A percentile compares a stretch with the other conserved stretches of the same genome.
Evolutionary conservation across 2,797 vertebrate genomes (phyloP).

Genomic region (Platalea minor): DNA sequence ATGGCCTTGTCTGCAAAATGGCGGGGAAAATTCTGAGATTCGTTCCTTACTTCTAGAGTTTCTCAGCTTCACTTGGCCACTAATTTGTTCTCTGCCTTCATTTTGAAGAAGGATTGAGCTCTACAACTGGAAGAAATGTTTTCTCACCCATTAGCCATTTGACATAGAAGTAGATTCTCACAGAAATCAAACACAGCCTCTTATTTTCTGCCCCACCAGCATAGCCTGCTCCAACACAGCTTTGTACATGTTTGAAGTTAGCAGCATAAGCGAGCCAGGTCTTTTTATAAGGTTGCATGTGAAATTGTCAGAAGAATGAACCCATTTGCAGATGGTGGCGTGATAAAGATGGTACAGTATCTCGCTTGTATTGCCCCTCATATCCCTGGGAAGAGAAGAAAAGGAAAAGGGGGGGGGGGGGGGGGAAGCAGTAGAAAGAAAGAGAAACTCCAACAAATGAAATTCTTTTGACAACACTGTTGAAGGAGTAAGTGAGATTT

Average conservation of each 20-base stretch:
- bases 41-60: neutral
- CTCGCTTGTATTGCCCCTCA: neutral
- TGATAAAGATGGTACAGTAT: constrained; percentile 30
- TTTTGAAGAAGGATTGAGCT: neutral
- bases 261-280: constrained; percentile 30
- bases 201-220: neutral
- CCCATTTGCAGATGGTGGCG: constrained; percentile 46
- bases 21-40: neutral
- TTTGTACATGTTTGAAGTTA: constrained; percentile 43
- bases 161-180: neutral
- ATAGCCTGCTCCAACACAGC: neutral
- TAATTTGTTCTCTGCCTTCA: neutral
- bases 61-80: neutral
- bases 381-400: constrained; percentile 8
- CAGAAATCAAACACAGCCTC: constrained; percentile 12
- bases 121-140: neutral
- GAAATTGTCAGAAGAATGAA: constrained; percentile 54
- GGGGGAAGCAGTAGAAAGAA: neutral
- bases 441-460: constrained; percentile 30
- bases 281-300: constrained; percentile 63
- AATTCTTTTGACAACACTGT: constrained; percentile 46
- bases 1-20: neutral
- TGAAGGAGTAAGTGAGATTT: constrained; percentile 68
- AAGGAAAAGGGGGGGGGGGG: neutral
- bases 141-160: neutral